Base-by-base conservation (phyloP, 1,140 invertebrate genomes). In the Macrocentrus cingulum region DNA sequence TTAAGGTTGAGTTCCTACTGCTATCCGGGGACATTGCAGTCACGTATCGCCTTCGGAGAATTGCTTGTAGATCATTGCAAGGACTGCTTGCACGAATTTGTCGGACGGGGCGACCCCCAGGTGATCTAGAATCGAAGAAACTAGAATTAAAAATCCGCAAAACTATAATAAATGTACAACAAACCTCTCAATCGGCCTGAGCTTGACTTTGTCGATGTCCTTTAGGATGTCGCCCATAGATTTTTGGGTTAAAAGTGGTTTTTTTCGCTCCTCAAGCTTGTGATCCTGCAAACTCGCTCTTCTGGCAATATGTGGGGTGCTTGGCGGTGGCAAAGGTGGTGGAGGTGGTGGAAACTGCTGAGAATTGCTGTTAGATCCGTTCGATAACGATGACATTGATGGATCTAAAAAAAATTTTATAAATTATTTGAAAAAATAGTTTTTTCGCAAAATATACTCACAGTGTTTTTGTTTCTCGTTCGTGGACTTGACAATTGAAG, bases 51-150 rank as follows among this genome's bases (percentile, higher is more conserved):
- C 67, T 75, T 65, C 75, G 63, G 37, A 80, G 64, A 51, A 80
- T 80, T 61, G 77, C 77, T 60, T 79, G 77, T 23, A 80, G 65
- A 69, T 80, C 77, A 50, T 77, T 79, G 46, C 77, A 78, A n/a
- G 76, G 78, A 66, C 76, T 79, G 16, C 74, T 77, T 25, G 74
- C 77, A 39, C 74, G 72, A 60, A 73, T 80, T 13, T 66, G 52
- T 39, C 69, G 63, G 16, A 77, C 48, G 19, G 76, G 67, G 50
- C 70, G 65, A 53, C 75, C 77, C 41, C 72, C 71, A 19, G 78
- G 75, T n/a, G 78, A 79, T 62, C 77, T 79, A 51, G 45, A 61
- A 65, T 41, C 56, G 53, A 23, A 4, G 19, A 36, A 34, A 19
- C 23, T 11, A 39, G 29, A 2, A 29, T 16, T 34, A 46, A 39